phyloP scores from a whole-genome alignment of 2,113 vertebrate genomes.

The Hippolais icterina region DNA sequence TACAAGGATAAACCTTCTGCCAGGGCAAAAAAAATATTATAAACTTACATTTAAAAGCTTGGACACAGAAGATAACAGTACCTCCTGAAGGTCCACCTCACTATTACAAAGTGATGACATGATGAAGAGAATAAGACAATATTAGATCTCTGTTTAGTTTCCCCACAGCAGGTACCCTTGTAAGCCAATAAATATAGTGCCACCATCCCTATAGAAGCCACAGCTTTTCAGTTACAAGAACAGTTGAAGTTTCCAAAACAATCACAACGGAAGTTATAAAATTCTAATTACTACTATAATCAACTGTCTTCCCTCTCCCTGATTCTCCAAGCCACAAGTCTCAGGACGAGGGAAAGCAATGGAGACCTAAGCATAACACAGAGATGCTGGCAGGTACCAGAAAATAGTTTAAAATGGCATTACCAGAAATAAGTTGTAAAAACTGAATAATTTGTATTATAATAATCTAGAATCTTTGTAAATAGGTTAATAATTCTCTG shows the following conservation, averaged over 20 bases:
- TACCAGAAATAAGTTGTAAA: neutral
- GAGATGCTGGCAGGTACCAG: neutral
- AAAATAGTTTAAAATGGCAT: neutral
- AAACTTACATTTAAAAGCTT: neutral
- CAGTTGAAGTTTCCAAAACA: neutral
- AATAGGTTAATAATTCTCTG: neutral
- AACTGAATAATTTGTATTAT: neutral
- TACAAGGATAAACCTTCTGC: neutral
- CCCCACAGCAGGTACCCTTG: neutral
- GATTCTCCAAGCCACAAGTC: neutral
- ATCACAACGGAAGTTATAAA: neutral
- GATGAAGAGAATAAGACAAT: neutral
- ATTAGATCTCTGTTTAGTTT: neutral
- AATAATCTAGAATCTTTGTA: neutral
- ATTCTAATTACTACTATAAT: neutral
- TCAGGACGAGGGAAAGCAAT: neutral
- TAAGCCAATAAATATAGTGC: neutral
- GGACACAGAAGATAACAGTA: neutral
- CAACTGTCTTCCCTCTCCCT: neutral
- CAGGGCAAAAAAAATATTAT: rapidly evolving
- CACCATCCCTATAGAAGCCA: neutral
- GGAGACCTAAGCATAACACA: neutral
- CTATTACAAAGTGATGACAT: neutral
- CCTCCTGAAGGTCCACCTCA: neutral
- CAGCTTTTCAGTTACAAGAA: neutral